These are phyloP conservation scores for Trachymyrmex septentrionalis DNA, from an alignment of 1,140 invertebrate genomes.

Conservation along the genomic window DNA sequence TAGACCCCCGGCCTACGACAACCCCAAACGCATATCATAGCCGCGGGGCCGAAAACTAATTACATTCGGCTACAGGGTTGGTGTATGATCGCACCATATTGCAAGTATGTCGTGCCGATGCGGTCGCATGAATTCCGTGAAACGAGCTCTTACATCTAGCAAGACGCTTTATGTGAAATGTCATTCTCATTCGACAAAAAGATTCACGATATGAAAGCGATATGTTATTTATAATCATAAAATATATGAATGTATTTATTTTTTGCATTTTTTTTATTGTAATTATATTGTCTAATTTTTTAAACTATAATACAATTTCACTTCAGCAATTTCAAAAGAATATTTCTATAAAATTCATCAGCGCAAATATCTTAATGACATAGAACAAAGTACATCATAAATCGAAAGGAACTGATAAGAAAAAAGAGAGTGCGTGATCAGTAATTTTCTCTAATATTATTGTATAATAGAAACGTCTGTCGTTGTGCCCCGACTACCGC, in stretches of 20 bases:
- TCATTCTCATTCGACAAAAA: neutral
- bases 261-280: neutral
- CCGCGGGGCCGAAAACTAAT: constrained; percentile 84
- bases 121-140: constrained; percentile 75
- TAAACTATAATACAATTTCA: neutral
- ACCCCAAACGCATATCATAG: constrained; percentile 78
- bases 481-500: constrained; percentile 28
- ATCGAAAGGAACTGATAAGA: neutral
- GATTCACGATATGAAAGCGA: neutral
- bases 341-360: neutral
- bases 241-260: neutral
- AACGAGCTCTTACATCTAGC: constrained; percentile 30
- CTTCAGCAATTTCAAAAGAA: neutral
- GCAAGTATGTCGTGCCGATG: constrained; percentile 75
- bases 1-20: constrained; percentile 67
- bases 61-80: constrained; percentile 81
- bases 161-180: constrained; percentile 3
- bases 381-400: neutral
- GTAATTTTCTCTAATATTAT: constrained; percentile 67
- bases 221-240: neutral
- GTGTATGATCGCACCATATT: constrained; percentile 80
- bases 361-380: neutral
- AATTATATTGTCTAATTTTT: neutral
- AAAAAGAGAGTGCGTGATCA: neutral
- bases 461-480: constrained; percentile 77